Evolutionary conservation across 2,113 vertebrate genomes (phyloP).

Genomic region (Atrichornis clamosus): DNA sequence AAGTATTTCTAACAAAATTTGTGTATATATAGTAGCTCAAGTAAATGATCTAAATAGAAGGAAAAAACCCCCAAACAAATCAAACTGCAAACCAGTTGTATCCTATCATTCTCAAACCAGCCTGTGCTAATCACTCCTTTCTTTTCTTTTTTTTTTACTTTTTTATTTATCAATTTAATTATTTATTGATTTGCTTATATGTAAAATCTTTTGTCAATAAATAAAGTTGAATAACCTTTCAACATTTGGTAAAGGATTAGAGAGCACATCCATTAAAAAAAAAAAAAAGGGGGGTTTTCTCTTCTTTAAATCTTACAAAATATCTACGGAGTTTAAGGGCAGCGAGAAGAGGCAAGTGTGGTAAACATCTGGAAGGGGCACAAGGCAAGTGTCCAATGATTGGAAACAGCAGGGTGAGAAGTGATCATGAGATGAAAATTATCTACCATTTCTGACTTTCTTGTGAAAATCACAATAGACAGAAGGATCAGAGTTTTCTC

Average conservation of each 20-base stretch:
- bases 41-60: background rate
- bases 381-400: background rate
- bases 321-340: rapidly evolving
- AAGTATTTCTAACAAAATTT: background rate
- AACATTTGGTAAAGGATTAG: background rate
- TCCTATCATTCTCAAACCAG: rapidly evolving
- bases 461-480: background rate
- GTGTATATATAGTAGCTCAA: background rate
- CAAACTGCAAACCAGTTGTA: rapidly evolving
- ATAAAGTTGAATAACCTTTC: background rate
- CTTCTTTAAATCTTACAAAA: background rate
- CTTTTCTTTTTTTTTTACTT: background rate
- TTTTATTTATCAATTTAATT: background rate
- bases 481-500: background rate
- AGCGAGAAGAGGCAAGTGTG: background rate
- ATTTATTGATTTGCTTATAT: background rate
- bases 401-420: background rate
- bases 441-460: background rate
- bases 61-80: background rate
- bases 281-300: too few relatives aligned
- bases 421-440: background rate
- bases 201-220: background rate
- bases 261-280: too few relatives aligned
- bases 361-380: background rate
- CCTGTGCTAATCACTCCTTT: rapidly evolving